Base-by-base conservation (phyloP, 2,113 vertebrate genomes). In the Melanocharis versteri region DNA sequence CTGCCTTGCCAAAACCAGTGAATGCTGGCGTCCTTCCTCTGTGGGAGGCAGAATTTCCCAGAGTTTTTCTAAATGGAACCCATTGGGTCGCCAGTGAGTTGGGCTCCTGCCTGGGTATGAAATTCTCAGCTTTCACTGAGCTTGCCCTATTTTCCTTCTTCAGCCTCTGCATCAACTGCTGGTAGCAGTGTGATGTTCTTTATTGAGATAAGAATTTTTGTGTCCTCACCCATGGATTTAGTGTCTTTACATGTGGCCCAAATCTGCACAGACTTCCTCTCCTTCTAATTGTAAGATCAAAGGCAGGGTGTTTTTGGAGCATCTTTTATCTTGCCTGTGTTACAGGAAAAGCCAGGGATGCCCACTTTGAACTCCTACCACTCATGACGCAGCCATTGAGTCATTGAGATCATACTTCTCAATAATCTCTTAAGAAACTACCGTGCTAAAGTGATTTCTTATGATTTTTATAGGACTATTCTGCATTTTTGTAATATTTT, bases 81-180 rank as follows among this genome's bases (percentile, higher is more conserved):
- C 0, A 0, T 3, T 86, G 75, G 40, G 40, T 86, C 0, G 0
- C 54, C 51, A 40, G 15, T 3, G 0, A 39, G 53, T 26, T 85
- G 28, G 6, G 40, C 33, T 71, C 26, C 62, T 94, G 47, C 48
- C 33, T 72, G 20, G 6, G 3, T 48, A 7, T 31, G 39, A 89
- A 91, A 51, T 42, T 76, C n/a, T 83, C 15, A 20, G 62, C 78
- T 87, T 83, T 75, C 54, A 22, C 27, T 77, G 64, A 77, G 22
- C 26, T 61, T 73, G 50, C 37, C 54, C 12, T 18, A 1, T 83
- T 83, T 86, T 85, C 21, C 58, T 92, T 44, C 75, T 76, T 89
- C 71, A 90, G 9, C 21, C 31, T 69, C n/a, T 66, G 47, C 37
- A 40, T 44, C 69, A 51, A 24, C 42, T 65, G 60, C 33, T 58